Evolutionary conservation across 2,113 vertebrate species (phyloP).

Genomic region (Motacilla tschutschensis): DNA sequence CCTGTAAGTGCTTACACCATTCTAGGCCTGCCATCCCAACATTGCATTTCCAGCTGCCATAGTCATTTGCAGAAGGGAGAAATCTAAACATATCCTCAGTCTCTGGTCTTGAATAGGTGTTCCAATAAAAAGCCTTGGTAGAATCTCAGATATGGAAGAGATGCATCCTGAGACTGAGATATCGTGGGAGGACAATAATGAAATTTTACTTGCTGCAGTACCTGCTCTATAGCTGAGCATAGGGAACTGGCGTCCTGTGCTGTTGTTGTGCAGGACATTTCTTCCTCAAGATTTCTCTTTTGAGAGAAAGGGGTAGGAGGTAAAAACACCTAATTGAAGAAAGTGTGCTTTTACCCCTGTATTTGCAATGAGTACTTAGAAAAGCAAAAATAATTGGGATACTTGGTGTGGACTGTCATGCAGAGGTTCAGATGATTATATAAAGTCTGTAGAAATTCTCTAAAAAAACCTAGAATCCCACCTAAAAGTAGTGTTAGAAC

Average conservation of each 20-base stretch:
- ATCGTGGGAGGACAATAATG: not conserved
- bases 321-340: not conserved
- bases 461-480: not conserved
- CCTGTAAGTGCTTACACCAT: not conserved
- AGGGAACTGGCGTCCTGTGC: not conserved
- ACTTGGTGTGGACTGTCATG: not conserved
- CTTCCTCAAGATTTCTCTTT: not conserved
- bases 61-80: not conserved
- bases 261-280: not conserved
- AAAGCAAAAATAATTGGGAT: not conserved
- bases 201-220: not conserved
- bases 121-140: not conserved
- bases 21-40: not conserved
- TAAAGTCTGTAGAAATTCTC: not conserved
- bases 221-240: not conserved
- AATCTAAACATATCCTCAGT: not conserved
- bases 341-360: not conserved
- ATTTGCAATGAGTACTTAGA: not conserved
- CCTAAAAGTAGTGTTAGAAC: not conserved
- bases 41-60: not conserved
- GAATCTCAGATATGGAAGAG: not conserved
- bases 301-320: not conserved
- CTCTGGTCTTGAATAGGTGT: not conserved
- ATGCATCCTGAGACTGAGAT: not conserved
- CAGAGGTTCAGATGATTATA: not conserved